Conservation (phyloP, 2,797 vertebrate species). For the Pipistrellus nathusii region DNA sequence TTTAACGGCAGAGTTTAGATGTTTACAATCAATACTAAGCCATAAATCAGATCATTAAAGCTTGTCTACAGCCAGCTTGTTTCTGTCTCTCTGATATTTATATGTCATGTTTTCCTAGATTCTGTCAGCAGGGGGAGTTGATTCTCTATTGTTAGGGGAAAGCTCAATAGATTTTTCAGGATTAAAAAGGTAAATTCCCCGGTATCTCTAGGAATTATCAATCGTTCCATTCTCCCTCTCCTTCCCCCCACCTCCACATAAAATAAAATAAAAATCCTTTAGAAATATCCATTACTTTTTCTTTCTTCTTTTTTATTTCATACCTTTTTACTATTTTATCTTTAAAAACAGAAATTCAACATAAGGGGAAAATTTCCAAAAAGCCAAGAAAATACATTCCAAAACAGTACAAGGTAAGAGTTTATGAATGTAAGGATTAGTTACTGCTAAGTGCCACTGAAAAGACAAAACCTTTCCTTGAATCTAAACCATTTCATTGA, state of each 20-base stretch:
- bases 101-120: slow-evolving; percentile 89
- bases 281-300: slow-evolving; percentile 14
- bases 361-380: not conserved
- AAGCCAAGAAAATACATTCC: not conserved
- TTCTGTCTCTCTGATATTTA: slow-evolving; percentile 81
- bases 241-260: too few species aligned
- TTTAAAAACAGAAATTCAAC: slow-evolving; percentile 48
- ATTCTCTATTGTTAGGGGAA: slow-evolving; percentile 93
- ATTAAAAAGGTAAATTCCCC: slow-evolving; percentile 62
- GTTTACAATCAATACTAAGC: slow-evolving; percentile 89
- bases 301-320: not conserved
- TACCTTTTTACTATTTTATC: slow-evolving; percentile 6
- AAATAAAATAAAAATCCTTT: not conserved
- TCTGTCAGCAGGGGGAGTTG: slow-evolving; percentile 98
- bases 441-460: not conserved
- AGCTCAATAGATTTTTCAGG: slow-evolving; percentile 52
- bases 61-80: slow-evolving; percentile 84
- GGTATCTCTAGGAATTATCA: slow-evolving; percentile 41
- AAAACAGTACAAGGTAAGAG: slow-evolving; percentile 6
- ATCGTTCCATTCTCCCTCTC: not conserved
- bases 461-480: slow-evolving; percentile 28
- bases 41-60: slow-evolving; percentile 89
- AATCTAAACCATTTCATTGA: slow-evolving; percentile 16
- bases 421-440: not conserved
- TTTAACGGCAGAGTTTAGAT: slow-evolving; percentile 89